Evolutionary conservation across 2,113 vertebrate species (phyloP), one percentile per base, ranked within the genome.

Genomic region (Dicaeum eximium): DNA sequence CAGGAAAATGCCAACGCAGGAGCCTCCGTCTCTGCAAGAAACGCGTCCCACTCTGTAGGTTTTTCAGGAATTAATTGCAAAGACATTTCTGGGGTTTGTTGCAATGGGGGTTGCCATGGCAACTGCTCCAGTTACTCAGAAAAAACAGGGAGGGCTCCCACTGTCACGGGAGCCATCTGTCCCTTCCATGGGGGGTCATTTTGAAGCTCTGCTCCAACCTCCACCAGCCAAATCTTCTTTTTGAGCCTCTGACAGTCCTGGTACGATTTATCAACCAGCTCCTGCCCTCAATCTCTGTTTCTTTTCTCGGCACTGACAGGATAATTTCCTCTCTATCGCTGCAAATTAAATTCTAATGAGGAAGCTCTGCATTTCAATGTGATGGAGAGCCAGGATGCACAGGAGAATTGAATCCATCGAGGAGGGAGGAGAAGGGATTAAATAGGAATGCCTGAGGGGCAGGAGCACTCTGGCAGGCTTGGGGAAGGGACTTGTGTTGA

Each of bases 341-440:
- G 85, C 90, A 94, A 95, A 97, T 97, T 94, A 96, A 96, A 96
- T 96, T 95, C 96, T 95, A 97, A 96, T 95, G 94, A 94, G 93
- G 92, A 78, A 92, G 69, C 95, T 58, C 80, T 9, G 61, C 86
- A 57, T 96, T 90, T 92, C 88, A 90, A 75, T 65, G 92, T 92
- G 95, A 95, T 81, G 90, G 95, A 95, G 73, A 92, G 95, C 42
- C 4, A 3, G 37, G 79, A 80, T 48, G 56, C 75, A 37, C 37
- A 13, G 78, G 37, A 78, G 69, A 69, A 61, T 60, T 3, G 2
- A 60, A 25, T 44, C 30, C 31, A 0, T 5, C 33, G 7, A 25
- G 44, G 30, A 84, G 67, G 64, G 81, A 81, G 83, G 48, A 47
- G 44, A 71, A 56, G n/a, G 85, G 42, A 44, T 90, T 66, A 9